Evolutionary conservation across 2,113 vertebrate species (phyloP).

Genomic region (Eonycteris spelaea): DNA sequence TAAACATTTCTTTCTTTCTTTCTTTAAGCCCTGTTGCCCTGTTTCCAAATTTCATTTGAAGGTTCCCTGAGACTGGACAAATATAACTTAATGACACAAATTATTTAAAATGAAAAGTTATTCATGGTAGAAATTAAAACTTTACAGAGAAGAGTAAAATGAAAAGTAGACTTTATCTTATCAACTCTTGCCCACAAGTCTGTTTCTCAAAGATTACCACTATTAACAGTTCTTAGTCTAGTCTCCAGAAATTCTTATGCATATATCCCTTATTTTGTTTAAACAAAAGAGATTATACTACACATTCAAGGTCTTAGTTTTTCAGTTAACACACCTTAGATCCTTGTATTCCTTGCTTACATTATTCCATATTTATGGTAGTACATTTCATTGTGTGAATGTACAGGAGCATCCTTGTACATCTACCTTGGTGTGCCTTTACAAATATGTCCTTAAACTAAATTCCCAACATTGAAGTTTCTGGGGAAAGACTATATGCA

Average conservation of each 20-base stretch:
- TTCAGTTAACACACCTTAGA: background rate
- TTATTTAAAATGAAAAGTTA: conserved; percentile 30
- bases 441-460: background rate
- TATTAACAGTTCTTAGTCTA: background rate
- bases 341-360: background rate
- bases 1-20: background rate
- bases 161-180: background rate
- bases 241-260: background rate
- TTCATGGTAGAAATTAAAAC: background rate
- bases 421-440: background rate
- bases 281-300: background rate
- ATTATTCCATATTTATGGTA: background rate
- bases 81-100: background rate
- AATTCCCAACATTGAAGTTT: background rate
- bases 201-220: background rate
- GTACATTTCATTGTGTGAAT: background rate
- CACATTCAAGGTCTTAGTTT: background rate
- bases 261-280: background rate
- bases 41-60: background rate
- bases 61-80: background rate
- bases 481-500: background rate
- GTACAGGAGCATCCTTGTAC: background rate
- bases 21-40: background rate
- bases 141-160: background rate
- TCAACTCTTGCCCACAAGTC: background rate